phyloP scores from a whole-genome alignment of 2,113 vertebrate genomes.

The Chionis minor region DNA sequence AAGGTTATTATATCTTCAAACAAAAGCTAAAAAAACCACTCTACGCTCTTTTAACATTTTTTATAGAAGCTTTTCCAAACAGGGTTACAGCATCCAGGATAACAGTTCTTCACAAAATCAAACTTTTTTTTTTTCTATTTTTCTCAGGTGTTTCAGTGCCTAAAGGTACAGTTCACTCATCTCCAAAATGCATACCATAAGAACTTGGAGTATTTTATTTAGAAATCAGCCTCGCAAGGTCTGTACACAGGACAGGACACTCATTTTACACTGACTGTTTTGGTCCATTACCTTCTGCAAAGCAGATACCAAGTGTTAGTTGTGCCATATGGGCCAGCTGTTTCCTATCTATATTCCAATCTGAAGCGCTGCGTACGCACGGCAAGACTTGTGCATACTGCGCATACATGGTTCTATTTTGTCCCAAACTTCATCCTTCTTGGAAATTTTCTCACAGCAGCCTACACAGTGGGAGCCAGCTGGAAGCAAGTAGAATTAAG shows the following conservation, averaged over 20 bases:
- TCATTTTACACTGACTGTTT: background rate
- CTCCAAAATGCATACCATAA: background rate
- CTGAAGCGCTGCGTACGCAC: background rate
- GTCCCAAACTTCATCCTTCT: background rate
- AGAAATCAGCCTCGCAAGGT: background rate
- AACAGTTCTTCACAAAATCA: background rate
- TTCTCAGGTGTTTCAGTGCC: background rate
- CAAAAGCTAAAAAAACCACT: background rate
- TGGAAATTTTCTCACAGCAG: slow-evolving; percentile 37
- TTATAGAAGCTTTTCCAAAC: background rate
- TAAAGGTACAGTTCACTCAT: background rate
- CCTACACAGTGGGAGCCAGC: slow-evolving; percentile 16
- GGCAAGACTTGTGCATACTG: background rate
- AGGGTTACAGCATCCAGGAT: background rate
- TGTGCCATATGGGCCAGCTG: background rate
- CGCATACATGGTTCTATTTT: background rate
- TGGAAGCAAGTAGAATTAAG: background rate
- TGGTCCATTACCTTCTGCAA: background rate
- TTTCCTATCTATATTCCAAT: background rate
- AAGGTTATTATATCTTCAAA: background rate
- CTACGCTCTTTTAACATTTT: background rate
- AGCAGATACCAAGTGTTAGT: background rate
- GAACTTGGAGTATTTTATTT: background rate
- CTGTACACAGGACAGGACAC: background rate
- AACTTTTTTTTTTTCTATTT: rapidly evolving